Base-by-base conservation (phyloP, 2,888 invertebrate genomes). In the Drosophila eohydei region DNA sequence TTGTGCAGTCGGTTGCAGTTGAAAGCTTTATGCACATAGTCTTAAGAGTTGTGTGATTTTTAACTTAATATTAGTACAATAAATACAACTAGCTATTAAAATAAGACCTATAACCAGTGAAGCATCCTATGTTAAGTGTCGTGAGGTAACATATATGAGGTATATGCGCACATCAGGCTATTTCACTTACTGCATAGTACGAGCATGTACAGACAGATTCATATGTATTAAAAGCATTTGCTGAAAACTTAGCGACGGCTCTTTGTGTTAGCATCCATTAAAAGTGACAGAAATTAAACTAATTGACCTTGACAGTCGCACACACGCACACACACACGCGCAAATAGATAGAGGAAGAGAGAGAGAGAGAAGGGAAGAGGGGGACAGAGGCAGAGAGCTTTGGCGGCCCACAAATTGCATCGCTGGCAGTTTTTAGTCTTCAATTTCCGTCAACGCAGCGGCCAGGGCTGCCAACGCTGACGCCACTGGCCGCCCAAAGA, bases 301-400 rank as follows among this genome's bases (percentile, higher is more conserved):
- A 88, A 88, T 85, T 88, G 85, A 82, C 83, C 83, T 77, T 85
- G 82, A 71, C 69, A 63, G 70, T 51, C 52, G 38, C 57, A 67
- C 64, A 67, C 67, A 64, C 64, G 55, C 61, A 62, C 34, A 51
- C 48, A 46, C 59, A 54, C 63, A 56, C 58, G 55, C 64, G 50
- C 59, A 44, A 38, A 54, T 51, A 30, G 71, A 50, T 62, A 73
- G 36, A 41, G 40, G 56, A 55, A 72, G 58, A 46, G 60, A 51
- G 46, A 46, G 38, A 40, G 7, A 34, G 34, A 34, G n/a, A n/a
- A n/a, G n/a, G 7, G 2, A 57, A 46, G 41, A 59, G 55, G 16
- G 34, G 59, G 58, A 68, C 58, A 57, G 62, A 50, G 26, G 43
- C 21, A 40, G 52, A 43, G 43, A 65, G 21, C 54, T 71, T 5